phyloP scores from a whole-genome alignment of 2,113 vertebrate species.

The Bufo gargarizans region DNA sequence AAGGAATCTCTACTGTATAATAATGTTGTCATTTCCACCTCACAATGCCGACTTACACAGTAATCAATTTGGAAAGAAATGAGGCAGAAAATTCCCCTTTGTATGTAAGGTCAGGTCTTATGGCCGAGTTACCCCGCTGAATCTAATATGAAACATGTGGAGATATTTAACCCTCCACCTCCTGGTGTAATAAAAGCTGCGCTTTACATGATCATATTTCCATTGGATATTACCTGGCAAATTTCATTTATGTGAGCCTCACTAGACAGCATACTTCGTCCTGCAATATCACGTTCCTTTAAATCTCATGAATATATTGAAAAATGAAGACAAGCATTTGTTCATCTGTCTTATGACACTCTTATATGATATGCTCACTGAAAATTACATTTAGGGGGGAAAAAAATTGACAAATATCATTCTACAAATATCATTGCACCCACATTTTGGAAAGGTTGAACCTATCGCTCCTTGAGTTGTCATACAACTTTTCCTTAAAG shows the following conservation, averaged over 20 bases:
- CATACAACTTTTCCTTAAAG: neutral
- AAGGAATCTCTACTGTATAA: slow-evolving; percentile 60
- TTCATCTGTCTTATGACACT: neutral
- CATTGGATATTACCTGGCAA: neutral
- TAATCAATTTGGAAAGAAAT: slow-evolving; percentile 70
- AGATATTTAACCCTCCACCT: neutral
- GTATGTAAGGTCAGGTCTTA: neutral
- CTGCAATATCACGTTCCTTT: neutral
- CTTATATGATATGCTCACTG: no score
- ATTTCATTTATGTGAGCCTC: neutral
- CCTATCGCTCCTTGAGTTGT: no score
- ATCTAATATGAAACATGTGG: neutral
- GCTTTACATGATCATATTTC: no score
- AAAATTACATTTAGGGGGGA: no score
- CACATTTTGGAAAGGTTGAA: no score
- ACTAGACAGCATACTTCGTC: neutral
- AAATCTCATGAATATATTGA: neutral
- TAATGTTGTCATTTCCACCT: slow-evolving; percentile 67
- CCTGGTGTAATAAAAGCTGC: neutral
- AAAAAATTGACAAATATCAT: no score
- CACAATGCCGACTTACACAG: slow-evolving; percentile 69
- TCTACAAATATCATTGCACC: no score
- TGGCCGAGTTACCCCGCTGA: neutral
- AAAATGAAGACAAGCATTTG: neutral
- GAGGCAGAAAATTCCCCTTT: slow-evolving; percentile 66